Evolutionary conservation across 1,140 invertebrate species (phyloP), one percentile per base, ranked within the genome.

Genomic region (Aphelinus certus): DNA sequence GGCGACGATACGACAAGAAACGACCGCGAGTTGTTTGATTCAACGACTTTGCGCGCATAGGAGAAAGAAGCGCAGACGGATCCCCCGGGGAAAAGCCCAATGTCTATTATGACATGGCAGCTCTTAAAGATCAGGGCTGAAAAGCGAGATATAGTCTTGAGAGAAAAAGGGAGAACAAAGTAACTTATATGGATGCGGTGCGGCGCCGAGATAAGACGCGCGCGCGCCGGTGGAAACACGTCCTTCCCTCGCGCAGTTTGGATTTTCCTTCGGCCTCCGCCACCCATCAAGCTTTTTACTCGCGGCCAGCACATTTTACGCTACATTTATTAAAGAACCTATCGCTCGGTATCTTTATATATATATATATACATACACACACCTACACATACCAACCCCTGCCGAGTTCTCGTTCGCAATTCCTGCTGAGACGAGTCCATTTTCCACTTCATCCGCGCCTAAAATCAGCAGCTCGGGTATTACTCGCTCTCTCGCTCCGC

Each of bases 291-390:
- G 61, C 61, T 47, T 63, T 65, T 26, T 26, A 65, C 63, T 65
- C 62, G 62, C n/a, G 48, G 47, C 26, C 42, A n/a, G 49, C 51
- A 6, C 69, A 71, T 71, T 71, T 71, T 71, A 71, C 69, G 69
- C 26, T 63, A 71, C 69, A 71, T 71, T 71, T 71, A 56, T 71
- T 62, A 71, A 63, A 71, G 60, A 71, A 71, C 48, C 47, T 51
- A 71, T 71, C 69, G 60, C n/a, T 3, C 7, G 49, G 48, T 2
- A 26, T 2, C 58, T 3, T 3, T 3, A 43, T 61, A 45, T 42
- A 61, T 61, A 45, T 42, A 61, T 45, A 4, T 3, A 10, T 58
- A 6, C 6, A 26, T 43, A 43, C 42, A 26, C 26, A 60, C 58
- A 60, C 7, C 26, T 49, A 45, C 66, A 26, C 26, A 0, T 26